Evolutionary conservation across 2,888 invertebrate genomes (phyloP), one percentile per base, ranked within the genome.

Genomic region (Megalurothrips usitatus): DNA sequence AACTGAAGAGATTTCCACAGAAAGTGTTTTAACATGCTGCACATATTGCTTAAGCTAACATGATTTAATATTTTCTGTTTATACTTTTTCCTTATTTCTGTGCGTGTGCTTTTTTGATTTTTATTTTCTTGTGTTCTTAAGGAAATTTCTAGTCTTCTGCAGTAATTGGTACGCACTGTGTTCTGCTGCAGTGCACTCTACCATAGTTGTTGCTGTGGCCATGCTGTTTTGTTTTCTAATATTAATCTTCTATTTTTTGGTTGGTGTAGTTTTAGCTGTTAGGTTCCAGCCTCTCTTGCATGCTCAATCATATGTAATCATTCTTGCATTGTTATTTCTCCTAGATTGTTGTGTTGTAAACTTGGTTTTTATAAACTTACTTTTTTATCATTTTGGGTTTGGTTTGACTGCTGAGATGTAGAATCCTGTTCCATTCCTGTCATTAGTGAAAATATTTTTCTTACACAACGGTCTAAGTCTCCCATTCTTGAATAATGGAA

Each of bases 301-400:
- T 80, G 78, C 79, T 63, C 49, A 48, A 82, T 80, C 80, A 81
- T 81, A 82, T 81, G 79, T 49, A 78, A 79, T 82, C 75, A 81
- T 80, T 58, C 78, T 81, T 82, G 49, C 34, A 79, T 68, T 79
- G 63, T 80, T 79, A 79, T 81, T 52, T 82, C 78, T 82, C 81
- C 52, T 78, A 49, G 43, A 52, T 82, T 58, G 80, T 28, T 80
- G 80, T 43, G 34, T 43, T 43, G 34, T 43, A 43, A 43, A 43
- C 34, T 43, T 43, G 34, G 34, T 43, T 6, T 43, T 43, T 43
- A 4, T 4, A 43, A 43, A 43, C 34, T 43, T 43, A 43, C n/a
- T 43, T 43, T 43, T 6, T 43, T 6, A 43, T 43, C 6, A 43
- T 43, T 43, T 43, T 43, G 34, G 34, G 2, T 43, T 2, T 43